phyloP scores from a whole-genome alignment of 2,888 invertebrate genomes.

The Ophonus ardosiacus region DNA sequence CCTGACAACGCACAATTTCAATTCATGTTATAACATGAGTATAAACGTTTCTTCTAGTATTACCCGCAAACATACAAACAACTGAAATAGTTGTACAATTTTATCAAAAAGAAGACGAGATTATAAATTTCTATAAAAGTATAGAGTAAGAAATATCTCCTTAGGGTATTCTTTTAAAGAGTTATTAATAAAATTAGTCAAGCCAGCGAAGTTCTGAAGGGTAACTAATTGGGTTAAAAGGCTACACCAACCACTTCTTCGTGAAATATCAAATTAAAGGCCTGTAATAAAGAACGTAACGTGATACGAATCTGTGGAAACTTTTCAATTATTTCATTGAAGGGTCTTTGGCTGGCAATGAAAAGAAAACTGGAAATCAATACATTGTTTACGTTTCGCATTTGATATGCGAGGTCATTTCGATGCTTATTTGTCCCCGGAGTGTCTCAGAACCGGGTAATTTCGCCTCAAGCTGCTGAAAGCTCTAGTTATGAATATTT shows the following conservation, averaged over 20 bases:
- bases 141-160: too few relatives aligned
- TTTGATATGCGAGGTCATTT: conserved; percentile 28
- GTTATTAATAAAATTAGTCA: too few relatives aligned
- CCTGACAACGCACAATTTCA: too few relatives aligned
- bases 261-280: not conserved
- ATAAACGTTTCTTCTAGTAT: too few relatives aligned
- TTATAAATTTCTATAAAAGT: too few relatives aligned
- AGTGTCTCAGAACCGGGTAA: conserved; percentile 40
- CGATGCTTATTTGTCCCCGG: not conserved
- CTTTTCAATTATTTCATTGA: conserved; percentile 35
- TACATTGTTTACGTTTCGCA: conserved; percentile 4
- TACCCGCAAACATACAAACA: too few relatives aligned
- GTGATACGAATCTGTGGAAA: conserved; percentile 5
- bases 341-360: not conserved
- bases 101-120: too few relatives aligned
- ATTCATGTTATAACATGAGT: too few relatives aligned
- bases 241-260: not conserved
- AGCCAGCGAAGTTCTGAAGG: not conserved
- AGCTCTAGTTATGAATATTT: conserved; percentile 58
- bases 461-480: conserved; percentile 38
- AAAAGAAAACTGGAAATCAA: conserved; percentile 28
- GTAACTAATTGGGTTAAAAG: not conserved
- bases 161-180: too few relatives aligned
- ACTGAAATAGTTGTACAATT: too few relatives aligned
- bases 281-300: not conserved